Base-by-base conservation (phyloP, 2,888 invertebrate genomes). In the Drosophila meridionalis region DNA sequence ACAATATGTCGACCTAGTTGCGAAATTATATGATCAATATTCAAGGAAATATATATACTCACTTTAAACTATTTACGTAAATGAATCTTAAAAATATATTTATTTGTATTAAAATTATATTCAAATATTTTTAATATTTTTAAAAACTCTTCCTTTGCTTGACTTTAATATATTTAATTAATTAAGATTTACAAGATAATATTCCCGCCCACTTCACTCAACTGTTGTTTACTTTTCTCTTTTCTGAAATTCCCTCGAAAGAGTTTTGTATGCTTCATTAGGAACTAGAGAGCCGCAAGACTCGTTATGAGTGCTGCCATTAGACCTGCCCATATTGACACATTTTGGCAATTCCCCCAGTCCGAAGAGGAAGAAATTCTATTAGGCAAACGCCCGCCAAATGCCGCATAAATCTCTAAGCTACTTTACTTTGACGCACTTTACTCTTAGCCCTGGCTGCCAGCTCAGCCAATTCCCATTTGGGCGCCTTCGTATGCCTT, bases 391-490 rank as follows among this genome's bases (percentile, higher is more conserved):
- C 76, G 73, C 72, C 71, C 65, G 72, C 64, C 76, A 69, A 72
- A 68, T 78, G 78, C 81, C 59, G 83, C 81, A 87, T 85, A 87
- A 85, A 85, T 87, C 86, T 89, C 76, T 84, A 83, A 89, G 89
- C 89, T 89, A 84, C 87, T 87, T 87, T 83, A 74, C 82, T 82
- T 61, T 73, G 71, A 76, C 61, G 74, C 80, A 83, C 86, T 76
- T 76, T 73, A 68, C 60, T 59, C 45, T 58, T 34, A 45, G 83
- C 47, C 47, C 32, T 42, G 53, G 50, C 67, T 69, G 38, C 40
- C 47, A 47, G 78, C 52, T 60, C 62, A 40, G 68, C 42, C 45
- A 60, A 67, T 67, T 73, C 67, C 52, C 67, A 73, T 63, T 68
- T 71, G 73, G 67, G 76, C 64, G 79, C 63, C 75, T 52, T 69